Percentiles rank a stretch among this genome's conserved stretches.
Conservation (phyloP, 1,140 invertebrate species). For the Rhizoglyphus robini region DNA sequence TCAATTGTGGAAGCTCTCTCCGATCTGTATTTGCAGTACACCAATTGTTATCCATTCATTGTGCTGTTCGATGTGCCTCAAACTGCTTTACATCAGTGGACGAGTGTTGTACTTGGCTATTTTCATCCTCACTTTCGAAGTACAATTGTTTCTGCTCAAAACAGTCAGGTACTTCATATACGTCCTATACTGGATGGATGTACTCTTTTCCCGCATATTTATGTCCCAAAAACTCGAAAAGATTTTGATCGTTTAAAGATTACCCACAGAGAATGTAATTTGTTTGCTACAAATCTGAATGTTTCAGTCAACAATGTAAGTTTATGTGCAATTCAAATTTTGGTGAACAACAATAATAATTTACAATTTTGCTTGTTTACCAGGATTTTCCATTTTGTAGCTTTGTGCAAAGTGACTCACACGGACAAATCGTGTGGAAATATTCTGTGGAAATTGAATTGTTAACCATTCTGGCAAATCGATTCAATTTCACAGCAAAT, state of each 20-base stretch:
- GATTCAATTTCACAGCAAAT: not conserved
- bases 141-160: not conserved
- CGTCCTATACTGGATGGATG: not conserved
- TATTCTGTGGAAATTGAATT: not conserved
- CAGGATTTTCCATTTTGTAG: too few relatives aligned
- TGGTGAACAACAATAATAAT: too few relatives aligned
- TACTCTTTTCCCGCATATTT: not conserved
- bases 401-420: not conserved
- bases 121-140: not conserved
- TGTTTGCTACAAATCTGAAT: not conserved
- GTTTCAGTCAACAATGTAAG: not conserved
- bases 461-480: not conserved
- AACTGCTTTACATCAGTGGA: not conserved
- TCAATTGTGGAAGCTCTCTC: too few relatives aligned
- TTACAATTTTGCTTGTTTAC: too few relatives aligned
- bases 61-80: not conserved
- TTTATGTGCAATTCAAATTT: too few relatives aligned
- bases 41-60: not conserved
- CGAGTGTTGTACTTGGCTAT: not conserved
- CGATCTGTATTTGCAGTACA: too few relatives aligned
- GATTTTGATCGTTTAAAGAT: conserved; percentile 10
- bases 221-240: not conserved
- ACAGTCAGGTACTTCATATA: not conserved
- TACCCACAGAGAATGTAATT: not conserved
- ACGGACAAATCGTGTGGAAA: not conserved